A percentile compares a stretch with the other conserved stretches of the same genome.
phyloP scores from a whole-genome alignment of 1,140 invertebrate genomes.

The Vollenhovia emeryi region DNA sequence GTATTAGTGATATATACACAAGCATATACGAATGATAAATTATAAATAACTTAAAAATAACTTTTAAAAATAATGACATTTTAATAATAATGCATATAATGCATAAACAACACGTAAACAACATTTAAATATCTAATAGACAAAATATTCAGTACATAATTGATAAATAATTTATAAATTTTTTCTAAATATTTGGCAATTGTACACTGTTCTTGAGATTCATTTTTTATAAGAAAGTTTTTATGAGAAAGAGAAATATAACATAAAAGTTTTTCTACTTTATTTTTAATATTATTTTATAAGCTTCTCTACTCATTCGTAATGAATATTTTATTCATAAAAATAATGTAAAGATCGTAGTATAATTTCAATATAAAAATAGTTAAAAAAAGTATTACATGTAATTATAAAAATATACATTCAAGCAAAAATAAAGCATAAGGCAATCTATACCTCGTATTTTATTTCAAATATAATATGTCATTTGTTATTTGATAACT shows the following conservation, averaged over 20 bases:
- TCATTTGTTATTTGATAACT: neutral
- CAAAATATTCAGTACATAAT: neutral
- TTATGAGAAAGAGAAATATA: no score
- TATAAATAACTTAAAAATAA: no score
- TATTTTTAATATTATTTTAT: neutral
- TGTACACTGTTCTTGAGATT: neutral
- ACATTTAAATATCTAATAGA: neutral
- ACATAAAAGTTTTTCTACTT: neutral
- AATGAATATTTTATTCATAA: neutral
- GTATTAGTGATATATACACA: slow-evolving; percentile 19
- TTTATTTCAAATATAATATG: neutral
- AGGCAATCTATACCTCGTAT: neutral
- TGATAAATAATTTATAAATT: neutral
- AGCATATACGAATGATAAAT: no score
- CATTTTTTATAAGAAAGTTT: neutral
- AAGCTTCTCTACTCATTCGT: neutral
- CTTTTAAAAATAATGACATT: no score
- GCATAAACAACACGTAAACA: neutral
- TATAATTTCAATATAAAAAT: neutral
- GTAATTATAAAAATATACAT: neutral
- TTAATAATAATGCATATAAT: slow-evolving; percentile 3
- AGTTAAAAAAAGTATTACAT: neutral
- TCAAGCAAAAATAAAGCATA: neutral
- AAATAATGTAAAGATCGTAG: neutral
- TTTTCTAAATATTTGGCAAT: neutral